These are phyloP conservation scores for Erithacus rubecula DNA, from an alignment of 2,797 vertebrate species.

Conservation along the genomic window DNA sequence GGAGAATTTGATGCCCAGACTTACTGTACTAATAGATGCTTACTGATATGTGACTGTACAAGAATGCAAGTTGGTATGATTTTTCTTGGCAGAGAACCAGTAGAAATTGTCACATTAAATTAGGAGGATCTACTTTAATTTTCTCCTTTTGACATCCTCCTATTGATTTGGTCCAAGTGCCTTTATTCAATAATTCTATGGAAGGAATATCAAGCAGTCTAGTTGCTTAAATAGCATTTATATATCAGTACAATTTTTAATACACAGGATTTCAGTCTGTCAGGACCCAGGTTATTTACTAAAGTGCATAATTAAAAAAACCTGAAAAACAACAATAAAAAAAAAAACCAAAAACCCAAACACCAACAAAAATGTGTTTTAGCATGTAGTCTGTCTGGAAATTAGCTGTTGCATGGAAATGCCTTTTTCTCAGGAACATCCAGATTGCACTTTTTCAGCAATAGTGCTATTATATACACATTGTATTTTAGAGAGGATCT, in stretches of 20 bases:
- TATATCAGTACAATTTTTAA: background rate
- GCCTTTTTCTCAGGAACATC: background rate
- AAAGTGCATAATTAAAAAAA: background rate
- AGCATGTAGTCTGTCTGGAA: background rate
- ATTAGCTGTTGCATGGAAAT: background rate
- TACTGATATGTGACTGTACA: background rate
- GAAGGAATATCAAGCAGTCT: background rate
- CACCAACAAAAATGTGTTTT: background rate
- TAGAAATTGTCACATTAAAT: conserved; percentile 25
- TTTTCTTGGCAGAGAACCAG: background rate
- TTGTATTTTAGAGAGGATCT: conserved; percentile 7
- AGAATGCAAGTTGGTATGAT: background rate
- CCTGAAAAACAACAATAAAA: background rate
- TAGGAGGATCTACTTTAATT: conserved; percentile 21
- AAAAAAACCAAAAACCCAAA: background rate
- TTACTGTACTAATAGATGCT: background rate
- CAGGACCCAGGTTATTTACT: background rate
- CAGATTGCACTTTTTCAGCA: conserved; percentile 8
- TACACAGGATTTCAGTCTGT: background rate
- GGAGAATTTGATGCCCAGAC: background rate
- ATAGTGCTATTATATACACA: background rate
- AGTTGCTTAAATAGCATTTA: conserved; percentile 12
- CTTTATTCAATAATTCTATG: conserved; percentile 12
- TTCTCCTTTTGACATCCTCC: conserved; percentile 3
- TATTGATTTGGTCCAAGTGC: conserved; percentile 13